These are phyloP conservation scores for Cynocephalus volans DNA, from an alignment of 2,113 vertebrate species.

Conservation along the genomic window DNA sequence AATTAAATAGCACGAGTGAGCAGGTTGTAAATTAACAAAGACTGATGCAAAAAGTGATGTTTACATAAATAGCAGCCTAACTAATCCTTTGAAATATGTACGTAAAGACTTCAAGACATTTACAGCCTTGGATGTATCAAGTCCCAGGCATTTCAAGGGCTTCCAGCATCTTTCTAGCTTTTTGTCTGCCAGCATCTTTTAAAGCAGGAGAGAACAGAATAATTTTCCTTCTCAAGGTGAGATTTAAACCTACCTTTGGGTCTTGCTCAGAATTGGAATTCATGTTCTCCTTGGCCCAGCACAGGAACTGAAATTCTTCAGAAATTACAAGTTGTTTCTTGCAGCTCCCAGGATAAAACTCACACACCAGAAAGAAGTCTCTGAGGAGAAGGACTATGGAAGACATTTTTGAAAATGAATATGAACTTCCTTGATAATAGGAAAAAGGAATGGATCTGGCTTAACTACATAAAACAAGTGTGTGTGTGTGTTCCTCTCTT, in stretches of 20 bases:
- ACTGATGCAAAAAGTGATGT: constrained; percentile 31
- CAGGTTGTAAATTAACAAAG: constrained; percentile 45
- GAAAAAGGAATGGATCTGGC: neutral
- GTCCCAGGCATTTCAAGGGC: neutral
- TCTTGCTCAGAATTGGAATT: constrained; percentile 16
- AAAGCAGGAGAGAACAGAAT: constrained; percentile 7
- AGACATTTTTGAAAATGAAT: constrained; percentile 19
- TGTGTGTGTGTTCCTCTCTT: neutral
- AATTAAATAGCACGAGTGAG: constrained; percentile 31
- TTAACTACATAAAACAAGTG: neutral
- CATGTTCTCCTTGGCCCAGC: constrained; percentile 5
- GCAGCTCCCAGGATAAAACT: neutral
- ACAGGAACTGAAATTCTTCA: neutral
- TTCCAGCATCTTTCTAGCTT: neutral
- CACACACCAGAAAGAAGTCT: neutral
- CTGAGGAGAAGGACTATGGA: neutral
- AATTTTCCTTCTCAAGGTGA: constrained; percentile 51
- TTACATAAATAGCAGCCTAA: constrained; percentile 11
- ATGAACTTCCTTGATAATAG: constrained; percentile 29
- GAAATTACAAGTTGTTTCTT: constrained; percentile 56
- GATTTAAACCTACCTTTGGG: constrained; percentile 50
- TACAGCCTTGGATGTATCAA: neutral
- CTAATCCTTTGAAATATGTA: constrained; percentile 45
- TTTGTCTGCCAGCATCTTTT: neutral
- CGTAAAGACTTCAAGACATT: constrained; percentile 27